phyloP scores from a whole-genome alignment of 2,797 vertebrate species.

The Bovichtus diacanthus region DNA sequence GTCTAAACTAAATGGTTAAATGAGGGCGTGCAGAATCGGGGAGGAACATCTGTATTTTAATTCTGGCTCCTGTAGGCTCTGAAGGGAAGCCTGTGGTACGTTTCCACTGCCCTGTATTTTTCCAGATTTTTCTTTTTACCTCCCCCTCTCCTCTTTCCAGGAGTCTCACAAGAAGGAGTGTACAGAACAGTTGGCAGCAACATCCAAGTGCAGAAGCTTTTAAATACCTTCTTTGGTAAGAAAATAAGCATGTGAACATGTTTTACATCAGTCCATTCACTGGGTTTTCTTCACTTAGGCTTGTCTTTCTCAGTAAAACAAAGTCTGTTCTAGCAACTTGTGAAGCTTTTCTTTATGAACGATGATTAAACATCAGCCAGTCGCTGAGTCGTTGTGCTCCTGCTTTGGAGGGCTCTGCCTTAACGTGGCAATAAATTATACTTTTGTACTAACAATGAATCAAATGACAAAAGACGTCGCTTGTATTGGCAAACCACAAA shows the following conservation, averaged over 20 bases:
- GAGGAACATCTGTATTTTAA: constrained; percentile 50
- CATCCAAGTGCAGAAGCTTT: constrained; percentile 97
- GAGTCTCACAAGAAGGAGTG: constrained; percentile 92
- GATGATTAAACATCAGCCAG: neutral
- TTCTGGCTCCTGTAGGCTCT: constrained; percentile 14
- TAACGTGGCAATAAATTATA: neutral
- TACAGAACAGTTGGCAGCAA: constrained; percentile 98
- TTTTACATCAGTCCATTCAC: constrained; percentile 25
- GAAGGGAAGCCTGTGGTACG: constrained; percentile 54
- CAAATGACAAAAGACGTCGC: neutral
- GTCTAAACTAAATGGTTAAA: constrained; percentile 13
- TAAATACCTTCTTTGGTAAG: constrained; percentile 98
- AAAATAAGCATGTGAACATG: constrained; percentile 47
- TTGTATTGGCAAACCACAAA: neutral
- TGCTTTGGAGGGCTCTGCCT: neutral
- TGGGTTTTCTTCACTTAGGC: neutral
- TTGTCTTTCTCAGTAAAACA: neutral
- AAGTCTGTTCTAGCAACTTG: constrained; percentile 6
- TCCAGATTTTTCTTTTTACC: constrained; percentile 14
- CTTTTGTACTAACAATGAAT: neutral
- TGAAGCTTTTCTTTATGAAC: neutral
- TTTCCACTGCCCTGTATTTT: constrained; percentile 69
- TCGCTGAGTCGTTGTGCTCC: neutral
- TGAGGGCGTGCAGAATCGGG: constrained; percentile 33
- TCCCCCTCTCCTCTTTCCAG: constrained; percentile 76